These are phyloP conservation scores for Odocoileus hemionus DNA, from an alignment of 2,113 vertebrate species.

Conservation along the genomic window DNA sequence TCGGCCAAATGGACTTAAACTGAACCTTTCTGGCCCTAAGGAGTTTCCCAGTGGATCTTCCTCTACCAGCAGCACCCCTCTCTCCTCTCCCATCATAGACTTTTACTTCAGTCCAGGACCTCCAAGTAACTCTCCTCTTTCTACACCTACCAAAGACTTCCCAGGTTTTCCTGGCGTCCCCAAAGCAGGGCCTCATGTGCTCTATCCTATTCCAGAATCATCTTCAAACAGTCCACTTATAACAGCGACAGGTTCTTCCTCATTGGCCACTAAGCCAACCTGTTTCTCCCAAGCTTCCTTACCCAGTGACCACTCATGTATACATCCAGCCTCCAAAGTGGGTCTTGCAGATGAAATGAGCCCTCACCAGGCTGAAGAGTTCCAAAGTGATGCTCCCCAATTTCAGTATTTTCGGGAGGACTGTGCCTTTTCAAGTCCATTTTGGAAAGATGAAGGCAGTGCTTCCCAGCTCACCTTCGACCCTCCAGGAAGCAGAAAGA, in stretches of 20 bases:
- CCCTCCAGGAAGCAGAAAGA: constrained; percentile 74
- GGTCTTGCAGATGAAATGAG: neutral
- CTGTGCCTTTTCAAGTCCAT: constrained; percentile 90
- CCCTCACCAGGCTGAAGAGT: constrained; percentile 38
- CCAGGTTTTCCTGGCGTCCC: constrained; percentile 79
- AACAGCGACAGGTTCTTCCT: constrained; percentile 62
- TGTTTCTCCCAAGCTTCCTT: constrained; percentile 29
- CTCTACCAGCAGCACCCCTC: constrained; percentile 80
- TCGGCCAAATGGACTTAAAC: constrained; percentile 91
- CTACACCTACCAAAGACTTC: constrained; percentile 88
- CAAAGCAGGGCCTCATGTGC: constrained; percentile 78
- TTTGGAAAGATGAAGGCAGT: constrained; percentile 85
- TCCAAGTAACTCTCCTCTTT: constrained; percentile 90
- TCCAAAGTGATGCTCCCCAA: neutral
- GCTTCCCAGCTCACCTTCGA: constrained; percentile 80
- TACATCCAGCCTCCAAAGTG: neutral
- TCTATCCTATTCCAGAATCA: constrained; percentile 81
- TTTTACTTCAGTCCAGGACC: constrained; percentile 88
- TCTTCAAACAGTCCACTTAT: constrained; percentile 69
- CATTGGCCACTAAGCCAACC: neutral
- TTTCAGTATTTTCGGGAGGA: constrained; percentile 83
- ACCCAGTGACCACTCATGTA: neutral
- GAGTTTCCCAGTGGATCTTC: constrained; percentile 84
- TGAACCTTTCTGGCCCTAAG: constrained; percentile 84
- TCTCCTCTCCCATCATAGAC: constrained; percentile 88